Conservation (phyloP, 2,113 vertebrate genomes). For the Perccottus glenii region DNA sequence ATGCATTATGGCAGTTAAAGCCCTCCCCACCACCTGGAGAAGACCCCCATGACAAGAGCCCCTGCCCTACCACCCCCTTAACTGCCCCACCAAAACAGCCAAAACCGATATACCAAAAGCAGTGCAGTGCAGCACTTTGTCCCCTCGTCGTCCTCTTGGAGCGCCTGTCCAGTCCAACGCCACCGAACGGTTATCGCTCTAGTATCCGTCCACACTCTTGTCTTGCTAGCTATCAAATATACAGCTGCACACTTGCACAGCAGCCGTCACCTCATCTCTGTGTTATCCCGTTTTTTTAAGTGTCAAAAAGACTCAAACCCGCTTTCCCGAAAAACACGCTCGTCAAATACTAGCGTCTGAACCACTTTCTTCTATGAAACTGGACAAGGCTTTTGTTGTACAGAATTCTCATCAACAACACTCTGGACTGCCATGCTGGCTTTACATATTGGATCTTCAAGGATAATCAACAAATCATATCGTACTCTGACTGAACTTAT, state of each 20-base stretch:
- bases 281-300: background rate
- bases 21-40: slow-evolving; percentile 26
- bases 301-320: slow-evolving; percentile 1
- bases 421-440: slow-evolving; percentile 6
- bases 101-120: slow-evolving; percentile 85
- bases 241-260: slow-evolving; percentile 22
- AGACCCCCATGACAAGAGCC: slow-evolving; percentile 59
- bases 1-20: slow-evolving; percentile 95
- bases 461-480: slow-evolving; percentile 28
- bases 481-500: slow-evolving; percentile 15
- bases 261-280: slow-evolving; percentile 11
- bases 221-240: slow-evolving; percentile 28
- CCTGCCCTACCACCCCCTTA: slow-evolving; percentile 36
- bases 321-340: background rate
- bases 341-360: slow-evolving; percentile 40
- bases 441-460: slow-evolving; percentile 45
- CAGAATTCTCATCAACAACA: slow-evolving; percentile 2
- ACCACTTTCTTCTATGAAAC: slow-evolving; percentile 8
- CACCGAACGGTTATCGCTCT: slow-evolving; percentile 37
- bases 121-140: slow-evolving; percentile 64
- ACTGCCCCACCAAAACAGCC: slow-evolving; percentile 72
- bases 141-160: slow-evolving; percentile 1
- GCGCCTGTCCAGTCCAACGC: slow-evolving; percentile 30
- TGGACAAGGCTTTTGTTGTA: slow-evolving; percentile 29
- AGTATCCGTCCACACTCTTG: slow-evolving; percentile 69